Conservation (phyloP, 2,888 invertebrate genomes). For the Mesorhabditis sp. region DNA sequence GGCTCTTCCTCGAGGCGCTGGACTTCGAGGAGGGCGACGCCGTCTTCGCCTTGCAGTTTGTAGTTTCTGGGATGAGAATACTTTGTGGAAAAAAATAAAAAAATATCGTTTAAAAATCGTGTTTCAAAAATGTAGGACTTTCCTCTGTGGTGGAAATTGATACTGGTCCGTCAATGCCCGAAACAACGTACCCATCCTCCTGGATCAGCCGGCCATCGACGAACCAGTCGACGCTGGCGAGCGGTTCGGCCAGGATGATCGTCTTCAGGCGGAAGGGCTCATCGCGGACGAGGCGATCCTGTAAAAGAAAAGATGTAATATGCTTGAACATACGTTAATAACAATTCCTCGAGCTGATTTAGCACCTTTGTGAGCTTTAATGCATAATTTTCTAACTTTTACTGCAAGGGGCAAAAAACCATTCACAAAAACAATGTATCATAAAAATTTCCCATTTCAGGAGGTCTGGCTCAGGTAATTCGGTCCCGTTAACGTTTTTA, state of each 20-base stretch:
- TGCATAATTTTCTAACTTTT: too few species aligned
- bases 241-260: conserved; percentile 58
- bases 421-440: too few species aligned
- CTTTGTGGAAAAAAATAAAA: not conserved
- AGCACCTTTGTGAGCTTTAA: too few species aligned
- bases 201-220: conserved; percentile 32
- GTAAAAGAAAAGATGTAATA: conserved; percentile 8
- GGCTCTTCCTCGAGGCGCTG: conserved; percentile 1
- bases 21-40: conserved; percentile 15
- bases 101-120: not conserved
- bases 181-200: conserved; percentile 9
- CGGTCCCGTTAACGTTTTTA: too few species aligned
- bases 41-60: conserved; percentile 25
- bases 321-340: too few species aligned
- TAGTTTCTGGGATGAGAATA: conserved; percentile 18
- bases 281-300: not conserved
- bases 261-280: conserved; percentile 33
- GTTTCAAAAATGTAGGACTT: conserved; percentile 9
- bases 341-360: too few species aligned
- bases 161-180: conserved; percentile 11
- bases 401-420: too few species aligned
- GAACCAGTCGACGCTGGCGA: conserved; percentile 52
- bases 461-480: too few species aligned
- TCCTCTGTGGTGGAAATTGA: not conserved
- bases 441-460: too few species aligned